Evolutionary conservation across 2,888 invertebrate species (phyloP).

Genomic region (Harpalus rubripes): DNA sequence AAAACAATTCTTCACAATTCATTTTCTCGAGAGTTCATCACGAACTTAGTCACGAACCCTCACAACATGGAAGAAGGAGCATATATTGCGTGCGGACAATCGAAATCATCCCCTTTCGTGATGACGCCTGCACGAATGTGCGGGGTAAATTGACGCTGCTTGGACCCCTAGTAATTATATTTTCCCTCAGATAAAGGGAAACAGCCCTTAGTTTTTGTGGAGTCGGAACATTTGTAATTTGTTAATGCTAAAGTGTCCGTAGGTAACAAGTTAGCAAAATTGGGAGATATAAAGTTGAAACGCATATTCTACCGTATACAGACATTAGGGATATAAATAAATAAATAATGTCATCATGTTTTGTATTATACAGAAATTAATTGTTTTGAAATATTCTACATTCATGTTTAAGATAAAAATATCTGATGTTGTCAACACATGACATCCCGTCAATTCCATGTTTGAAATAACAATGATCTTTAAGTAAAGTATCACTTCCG

Average conservation of each 20-base stretch:
- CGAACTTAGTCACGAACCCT: neutral
- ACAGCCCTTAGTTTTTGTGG: neutral
- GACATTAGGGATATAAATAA: neutral
- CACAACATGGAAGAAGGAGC: neutral
- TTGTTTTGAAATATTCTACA: neutral
- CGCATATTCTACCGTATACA: neutral
- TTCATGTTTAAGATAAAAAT: neutral
- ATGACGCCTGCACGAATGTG: neutral
- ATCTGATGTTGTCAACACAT: too few species aligned
- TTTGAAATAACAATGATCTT: too few species aligned
- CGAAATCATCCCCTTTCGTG: neutral
- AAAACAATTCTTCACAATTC: neutral
- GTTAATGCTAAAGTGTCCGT: neutral
- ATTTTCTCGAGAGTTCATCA: neutral
- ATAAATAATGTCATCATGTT: neutral
- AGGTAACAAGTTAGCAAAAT: neutral
- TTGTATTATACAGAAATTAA: neutral
- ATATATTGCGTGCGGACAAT: neutral
- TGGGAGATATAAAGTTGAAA: neutral
- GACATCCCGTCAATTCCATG: too few species aligned
- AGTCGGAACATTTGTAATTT: neutral
- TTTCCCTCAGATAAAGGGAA: constrained; percentile 19
- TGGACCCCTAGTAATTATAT: constrained; percentile 12
- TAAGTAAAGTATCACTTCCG: too few species aligned
- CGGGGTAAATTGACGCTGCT: neutral